Conservation (phyloP, 2,888 invertebrate genomes). For the Phrixothrix hirtus region DNA sequence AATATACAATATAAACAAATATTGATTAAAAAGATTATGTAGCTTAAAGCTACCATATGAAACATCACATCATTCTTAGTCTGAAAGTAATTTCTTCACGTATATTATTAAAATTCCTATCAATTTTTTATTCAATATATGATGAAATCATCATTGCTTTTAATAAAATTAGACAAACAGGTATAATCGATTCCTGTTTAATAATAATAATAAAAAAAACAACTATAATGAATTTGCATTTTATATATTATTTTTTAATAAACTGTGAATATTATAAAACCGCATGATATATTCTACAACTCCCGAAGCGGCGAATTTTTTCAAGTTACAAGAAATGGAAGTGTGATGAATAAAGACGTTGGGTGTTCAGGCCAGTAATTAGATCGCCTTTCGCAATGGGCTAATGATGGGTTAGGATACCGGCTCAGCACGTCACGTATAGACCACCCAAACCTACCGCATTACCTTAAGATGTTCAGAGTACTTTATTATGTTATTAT, state of each 20-base stretch:
- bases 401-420: constrained; percentile 57
- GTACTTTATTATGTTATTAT: constrained; percentile 51
- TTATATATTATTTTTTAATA: background rate
- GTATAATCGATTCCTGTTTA: background rate
- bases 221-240: background rate
- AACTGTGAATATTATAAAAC: background rate
- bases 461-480: constrained; percentile 37
- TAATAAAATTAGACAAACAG: background rate
- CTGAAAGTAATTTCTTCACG: too few species aligned
- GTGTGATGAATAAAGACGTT: constrained; percentile 54
- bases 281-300: background rate
- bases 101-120: background rate
- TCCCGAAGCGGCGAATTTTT: constrained; percentile 12
- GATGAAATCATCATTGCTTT: background rate
- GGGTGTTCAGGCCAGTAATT: constrained; percentile 55
- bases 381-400: constrained; percentile 59
- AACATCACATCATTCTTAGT: too few species aligned
- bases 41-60: too few species aligned
- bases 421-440: constrained; percentile 52
- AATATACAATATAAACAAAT: too few species aligned
- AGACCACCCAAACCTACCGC: constrained; percentile 52
- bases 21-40: too few species aligned
- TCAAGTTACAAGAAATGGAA: constrained; percentile 36
- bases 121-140: background rate
- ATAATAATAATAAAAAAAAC: background rate